phyloP scores from a whole-genome alignment of 2,797 vertebrate species.

The Somateria mollissima region DNA sequence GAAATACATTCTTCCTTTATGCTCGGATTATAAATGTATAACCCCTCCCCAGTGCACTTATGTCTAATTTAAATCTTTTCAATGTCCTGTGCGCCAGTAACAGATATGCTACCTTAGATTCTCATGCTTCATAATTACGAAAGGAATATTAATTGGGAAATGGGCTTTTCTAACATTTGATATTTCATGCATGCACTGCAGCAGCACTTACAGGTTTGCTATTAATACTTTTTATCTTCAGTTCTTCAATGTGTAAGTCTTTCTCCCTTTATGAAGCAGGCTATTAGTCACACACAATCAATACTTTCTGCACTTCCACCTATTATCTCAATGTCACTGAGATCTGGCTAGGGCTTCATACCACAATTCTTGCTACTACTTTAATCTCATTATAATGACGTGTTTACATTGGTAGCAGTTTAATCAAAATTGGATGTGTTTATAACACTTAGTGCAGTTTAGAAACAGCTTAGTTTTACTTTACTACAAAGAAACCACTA shows the following conservation, averaged over 20 bases:
- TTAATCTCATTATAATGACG: constrained; percentile 47
- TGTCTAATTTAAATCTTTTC: not conserved
- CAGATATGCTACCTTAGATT: not conserved
- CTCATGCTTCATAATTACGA: not conserved
- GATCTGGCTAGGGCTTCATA: constrained; percentile 3
- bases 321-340: constrained; percentile 36
- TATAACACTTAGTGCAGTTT: constrained; percentile 20
- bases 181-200: constrained; percentile 29
- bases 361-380: not conserved
- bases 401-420: constrained; percentile 14
- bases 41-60: not conserved
- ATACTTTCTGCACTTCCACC: constrained; percentile 36
- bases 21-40: not conserved
- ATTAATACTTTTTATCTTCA: constrained; percentile 8
- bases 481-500: constrained; percentile 10
- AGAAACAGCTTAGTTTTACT: constrained; percentile 31
- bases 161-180: constrained; percentile 18
- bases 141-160: constrained; percentile 46
- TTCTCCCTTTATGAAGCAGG: constrained; percentile 6
- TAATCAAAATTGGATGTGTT: constrained; percentile 41
- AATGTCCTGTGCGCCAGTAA: not conserved
- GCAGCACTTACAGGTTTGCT: constrained; percentile 7
- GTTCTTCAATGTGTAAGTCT: not conserved
- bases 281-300: constrained; percentile 34
- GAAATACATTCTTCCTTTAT: not conserved